A percentile compares a stretch with the other conserved stretches of the same genome.
Evolutionary conservation across 1,140 invertebrate genomes (phyloP).

Genomic region (Phymastichus coffea): DNA sequence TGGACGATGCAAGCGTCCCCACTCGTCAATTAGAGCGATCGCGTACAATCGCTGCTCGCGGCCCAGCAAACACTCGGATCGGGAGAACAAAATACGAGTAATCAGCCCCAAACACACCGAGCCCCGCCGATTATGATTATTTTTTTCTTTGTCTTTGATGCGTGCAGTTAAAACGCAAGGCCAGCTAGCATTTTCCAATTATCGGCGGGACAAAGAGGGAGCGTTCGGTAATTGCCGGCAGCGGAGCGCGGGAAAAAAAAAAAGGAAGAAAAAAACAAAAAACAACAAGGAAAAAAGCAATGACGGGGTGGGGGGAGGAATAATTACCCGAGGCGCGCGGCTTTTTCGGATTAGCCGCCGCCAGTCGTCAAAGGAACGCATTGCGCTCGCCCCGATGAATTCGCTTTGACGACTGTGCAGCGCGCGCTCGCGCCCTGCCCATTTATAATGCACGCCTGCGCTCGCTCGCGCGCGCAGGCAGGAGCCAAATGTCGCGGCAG

Average conservation of each 20-base stretch:
- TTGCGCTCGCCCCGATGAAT: slow-evolving; percentile 7
- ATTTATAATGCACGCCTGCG: slow-evolving; percentile 26
- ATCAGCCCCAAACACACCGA: no score
- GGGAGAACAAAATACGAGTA: no score
- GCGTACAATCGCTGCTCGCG: background rate
- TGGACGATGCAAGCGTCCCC: background rate
- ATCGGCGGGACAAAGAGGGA: slow-evolving; percentile 20
- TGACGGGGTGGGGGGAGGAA: background rate
- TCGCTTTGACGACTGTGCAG: slow-evolving; percentile 14
- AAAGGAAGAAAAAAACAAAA: no score
- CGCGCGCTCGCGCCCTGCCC: no score
- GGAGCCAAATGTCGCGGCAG: background rate
- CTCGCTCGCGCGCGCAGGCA: no score
- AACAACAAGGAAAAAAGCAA: slow-evolving; percentile 7
- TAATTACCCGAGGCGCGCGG: slow-evolving; percentile 18
- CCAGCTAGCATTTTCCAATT: slow-evolving; percentile 29
- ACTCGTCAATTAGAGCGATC: no score
- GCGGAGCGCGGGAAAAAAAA: no score
- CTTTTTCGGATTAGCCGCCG: slow-evolving; percentile 18
- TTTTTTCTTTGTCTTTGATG: slow-evolving; percentile 10
- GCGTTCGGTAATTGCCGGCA: slow-evolving; percentile 4
- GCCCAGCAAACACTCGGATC: no score
- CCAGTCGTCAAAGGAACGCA: slow-evolving; percentile 20
- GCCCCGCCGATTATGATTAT: no score
- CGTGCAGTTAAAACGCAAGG: no score